A percentile compares a stretch with the other conserved stretches of the same genome.
These are phyloP conservation scores for Hestina assimilis DNA, from an alignment of 1,140 invertebrate species.

Conservation along the genomic window DNA sequence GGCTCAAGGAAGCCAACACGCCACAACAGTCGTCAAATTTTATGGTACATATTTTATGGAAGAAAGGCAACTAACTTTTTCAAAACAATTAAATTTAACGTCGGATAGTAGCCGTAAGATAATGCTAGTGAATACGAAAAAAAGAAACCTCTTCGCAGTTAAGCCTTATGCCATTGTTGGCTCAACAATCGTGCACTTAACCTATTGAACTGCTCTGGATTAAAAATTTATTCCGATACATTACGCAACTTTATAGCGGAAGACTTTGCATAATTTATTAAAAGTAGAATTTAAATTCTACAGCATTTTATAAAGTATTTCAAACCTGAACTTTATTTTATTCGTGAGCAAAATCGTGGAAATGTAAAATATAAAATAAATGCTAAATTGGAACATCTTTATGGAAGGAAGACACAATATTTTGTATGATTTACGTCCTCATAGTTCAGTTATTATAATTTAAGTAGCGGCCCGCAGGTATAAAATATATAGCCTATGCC, in stretches of 20 bases:
- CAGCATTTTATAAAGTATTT: not conserved
- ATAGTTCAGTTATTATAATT: too few relatives aligned
- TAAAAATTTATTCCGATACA: constrained; percentile 20
- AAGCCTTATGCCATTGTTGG: constrained; percentile 17
- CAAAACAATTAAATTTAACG: not conserved
- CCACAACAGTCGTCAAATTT: too few relatives aligned
- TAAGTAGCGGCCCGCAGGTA: too few relatives aligned
- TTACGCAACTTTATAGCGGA: constrained; percentile 6
- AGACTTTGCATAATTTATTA: constrained; percentile 4
- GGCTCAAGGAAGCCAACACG: too few relatives aligned
- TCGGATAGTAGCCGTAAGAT: not conserved
- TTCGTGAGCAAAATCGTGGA: too few relatives aligned
- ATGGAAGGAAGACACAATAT: too few relatives aligned
- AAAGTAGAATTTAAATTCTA: not conserved
- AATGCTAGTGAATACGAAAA: not conserved
- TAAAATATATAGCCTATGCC: too few relatives aligned
- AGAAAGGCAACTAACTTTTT: too few relatives aligned
- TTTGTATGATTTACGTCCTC: too few relatives aligned
- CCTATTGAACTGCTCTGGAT: constrained; percentile 12
- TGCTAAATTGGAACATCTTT: too few relatives aligned
- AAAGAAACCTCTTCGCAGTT: constrained; percentile 5
- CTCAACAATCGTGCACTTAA: constrained; percentile 10
- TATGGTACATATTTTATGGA: not conserved
- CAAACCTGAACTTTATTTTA: not conserved
- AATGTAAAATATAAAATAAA: too few relatives aligned